Conservation (phyloP, 2,797 vertebrate genomes). For the Xenentodon cancila region DNA sequence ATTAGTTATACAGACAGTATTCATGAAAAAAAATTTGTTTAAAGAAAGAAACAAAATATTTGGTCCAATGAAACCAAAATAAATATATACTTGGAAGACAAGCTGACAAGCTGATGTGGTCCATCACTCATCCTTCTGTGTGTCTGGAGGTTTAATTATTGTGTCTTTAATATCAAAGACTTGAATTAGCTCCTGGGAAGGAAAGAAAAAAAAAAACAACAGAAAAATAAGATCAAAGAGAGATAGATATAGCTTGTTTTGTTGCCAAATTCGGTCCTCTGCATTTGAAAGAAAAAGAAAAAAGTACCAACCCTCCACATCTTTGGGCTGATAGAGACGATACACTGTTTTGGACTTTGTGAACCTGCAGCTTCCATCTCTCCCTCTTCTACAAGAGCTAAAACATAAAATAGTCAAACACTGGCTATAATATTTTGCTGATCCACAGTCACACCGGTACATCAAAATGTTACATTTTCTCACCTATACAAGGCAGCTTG, state of each 20-base stretch:
- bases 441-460: background rate
- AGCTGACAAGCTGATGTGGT: too few species aligned
- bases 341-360: conserved; percentile 74
- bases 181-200: conserved; percentile 77
- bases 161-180: conserved; percentile 76
- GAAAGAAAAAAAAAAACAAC: background rate
- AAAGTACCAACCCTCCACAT: conserved; percentile 76
- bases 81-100: background rate
- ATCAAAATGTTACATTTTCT: conserved; percentile 20
- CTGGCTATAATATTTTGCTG: background rate
- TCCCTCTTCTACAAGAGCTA: conserved; percentile 77
- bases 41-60: background rate
- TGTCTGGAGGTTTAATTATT: conserved; percentile 67
- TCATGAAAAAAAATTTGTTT: too few species aligned
- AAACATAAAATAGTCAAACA: conserved; percentile 22
- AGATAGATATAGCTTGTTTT: background rate
- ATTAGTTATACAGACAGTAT: too few species aligned
- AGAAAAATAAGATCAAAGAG: conserved; percentile 1
- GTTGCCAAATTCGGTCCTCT: too few species aligned
- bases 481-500: conserved; percentile 82
- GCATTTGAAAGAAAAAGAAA: background rate
- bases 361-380: conserved; percentile 62
- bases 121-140: conserved; percentile 43
- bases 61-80: background rate
- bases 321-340: conserved; percentile 75